Base-by-base conservation (phyloP, 2,113 vertebrate species). In the Regulus satrapa region DNA sequence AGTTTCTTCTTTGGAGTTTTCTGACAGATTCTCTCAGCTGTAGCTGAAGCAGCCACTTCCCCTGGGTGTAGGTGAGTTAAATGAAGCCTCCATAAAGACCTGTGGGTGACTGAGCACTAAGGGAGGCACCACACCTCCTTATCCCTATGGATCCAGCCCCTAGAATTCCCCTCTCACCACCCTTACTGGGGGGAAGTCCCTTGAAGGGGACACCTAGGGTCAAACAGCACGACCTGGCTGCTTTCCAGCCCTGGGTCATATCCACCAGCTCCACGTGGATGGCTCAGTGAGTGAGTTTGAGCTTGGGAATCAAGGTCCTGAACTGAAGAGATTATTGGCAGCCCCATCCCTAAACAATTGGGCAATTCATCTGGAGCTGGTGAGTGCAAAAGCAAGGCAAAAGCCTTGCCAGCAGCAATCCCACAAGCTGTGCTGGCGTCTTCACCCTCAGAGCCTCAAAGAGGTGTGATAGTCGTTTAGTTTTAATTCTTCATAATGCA, bases 181-280 rank as follows among this genome's bases (percentile, higher is more conserved):
- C 8, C 10, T 48, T 49, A 12, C 0, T 1, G 8, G 25, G 46
- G 20, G 20, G n/a, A 88, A 86, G 26, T 46, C 25, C 23, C 46
- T 69, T 51, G 52, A n/a, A 23, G 1, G 3, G 14, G 12, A 5
- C 48, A 29, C 19, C 14, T 58, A 45, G 10, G 24, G 25, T 11
- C 15, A 9, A n/a, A 24, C 45, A 49, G 9, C 26, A 29, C 0
- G 2, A 43, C 18, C 32, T 58, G 2, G 28, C 32, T 71, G 61
- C n/a, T 12, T 24, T 68, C 18, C 45, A 79, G 2, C 48, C 17
- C 19, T 31, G 48, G 56, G 20, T 59, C 16, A 5, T 18, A 49
- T 34, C 32, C 18, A 1, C 31, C 49, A 46, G 24, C 3, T 74
- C 59, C 43, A 41, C 0, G 0, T 68, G 52, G 26, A 55, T 46